Evolutionary conservation across 1,140 invertebrate genomes (phyloP).

Genomic region (Leptopilina boulardi): DNA sequence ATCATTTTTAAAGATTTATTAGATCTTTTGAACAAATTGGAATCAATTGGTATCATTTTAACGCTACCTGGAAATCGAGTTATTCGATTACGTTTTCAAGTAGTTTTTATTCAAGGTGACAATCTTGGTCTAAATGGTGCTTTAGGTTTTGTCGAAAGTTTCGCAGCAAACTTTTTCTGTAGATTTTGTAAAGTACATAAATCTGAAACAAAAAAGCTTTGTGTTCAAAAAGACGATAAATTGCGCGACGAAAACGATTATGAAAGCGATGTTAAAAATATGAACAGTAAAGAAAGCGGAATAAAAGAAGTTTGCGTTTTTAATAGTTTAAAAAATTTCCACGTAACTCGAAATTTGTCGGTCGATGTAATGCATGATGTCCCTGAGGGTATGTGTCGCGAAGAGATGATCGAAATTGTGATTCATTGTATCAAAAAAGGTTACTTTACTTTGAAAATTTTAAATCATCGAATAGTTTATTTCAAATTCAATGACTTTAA

Average conservation of each 20-base stretch:
- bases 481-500: neutral
- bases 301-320: neutral
- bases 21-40: constrained; percentile 35
- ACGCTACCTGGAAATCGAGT: constrained; percentile 21
- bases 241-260: neutral
- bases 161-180: constrained; percentile 47
- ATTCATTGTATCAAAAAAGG: neutral
- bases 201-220: neutral
- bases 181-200: constrained; percentile 47
- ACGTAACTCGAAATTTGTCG: neutral
- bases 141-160: constrained; percentile 44
- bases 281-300: neutral
- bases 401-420: neutral
- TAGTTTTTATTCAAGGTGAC: constrained; percentile 45
- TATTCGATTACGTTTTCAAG: constrained; percentile 38
- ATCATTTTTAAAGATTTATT: neutral
- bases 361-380: neutral
- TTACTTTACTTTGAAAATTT: neutral
- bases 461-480: no score
- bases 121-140: constrained; percentile 42
- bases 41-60: constrained; percentile 39
- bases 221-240: neutral
- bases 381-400: neutral
- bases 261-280: neutral
- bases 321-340: neutral